These are phyloP conservation scores for Anastrepha obliqua DNA, from an alignment of 1,140 invertebrate species.

Conservation along the genomic window DNA sequence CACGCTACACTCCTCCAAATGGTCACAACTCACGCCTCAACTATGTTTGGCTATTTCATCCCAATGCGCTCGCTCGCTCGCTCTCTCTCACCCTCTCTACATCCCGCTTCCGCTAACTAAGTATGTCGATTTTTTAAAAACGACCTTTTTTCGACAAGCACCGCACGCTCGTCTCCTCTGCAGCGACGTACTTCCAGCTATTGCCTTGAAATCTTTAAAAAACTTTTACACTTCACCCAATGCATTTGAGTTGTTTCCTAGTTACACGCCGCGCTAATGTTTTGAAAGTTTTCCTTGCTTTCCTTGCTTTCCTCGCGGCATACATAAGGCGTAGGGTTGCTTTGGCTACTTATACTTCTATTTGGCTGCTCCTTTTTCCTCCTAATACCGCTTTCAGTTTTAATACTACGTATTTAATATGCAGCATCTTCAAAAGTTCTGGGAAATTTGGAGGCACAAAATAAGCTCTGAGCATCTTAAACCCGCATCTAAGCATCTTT, in stretches of 20 bases:
- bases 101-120: neutral
- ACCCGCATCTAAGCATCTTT: neutral
- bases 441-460: neutral
- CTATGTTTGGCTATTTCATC: neutral
- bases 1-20: neutral
- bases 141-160: neutral
- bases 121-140: neutral
- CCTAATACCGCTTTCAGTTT: neutral
- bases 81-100: neutral
- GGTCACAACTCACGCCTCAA: neutral
- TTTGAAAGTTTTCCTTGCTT: constrained; percentile 35
- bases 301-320: neutral
- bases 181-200: neutral
- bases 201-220: constrained; percentile 20
- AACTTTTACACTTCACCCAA: constrained; percentile 1
- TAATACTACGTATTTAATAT: constrained; percentile 7
- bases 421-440: neutral
- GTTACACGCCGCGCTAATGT: constrained; percentile 8
- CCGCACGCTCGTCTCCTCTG: neutral
- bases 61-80: neutral
- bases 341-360: neutral
- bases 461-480: neutral
- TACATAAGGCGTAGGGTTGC: neutral
- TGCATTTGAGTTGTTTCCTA: neutral
- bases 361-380: neutral